phyloP scores from a whole-genome alignment of 2,113 vertebrate species.

The Equus quagga region DNA sequence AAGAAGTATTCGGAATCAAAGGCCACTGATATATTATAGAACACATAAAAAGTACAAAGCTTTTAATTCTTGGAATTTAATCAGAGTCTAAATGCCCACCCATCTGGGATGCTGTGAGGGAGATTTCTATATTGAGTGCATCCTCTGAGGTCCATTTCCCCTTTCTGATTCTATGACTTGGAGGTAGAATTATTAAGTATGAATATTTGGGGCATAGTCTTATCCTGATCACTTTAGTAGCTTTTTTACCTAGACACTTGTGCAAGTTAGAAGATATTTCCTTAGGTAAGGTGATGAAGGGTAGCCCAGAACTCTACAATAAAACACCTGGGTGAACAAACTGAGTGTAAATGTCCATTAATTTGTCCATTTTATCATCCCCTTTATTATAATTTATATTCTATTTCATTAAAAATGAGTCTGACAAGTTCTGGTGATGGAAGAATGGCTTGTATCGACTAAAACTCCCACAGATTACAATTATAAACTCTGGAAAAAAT shows the following conservation, averaged over 20 bases:
- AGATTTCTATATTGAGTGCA: background rate
- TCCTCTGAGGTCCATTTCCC: background rate
- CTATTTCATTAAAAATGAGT: constrained; percentile 26
- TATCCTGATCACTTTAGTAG: constrained; percentile 1
- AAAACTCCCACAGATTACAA: background rate
- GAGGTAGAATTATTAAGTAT: constrained; percentile 18
- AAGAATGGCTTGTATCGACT: background rate
- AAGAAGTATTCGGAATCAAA: constrained; percentile 40
- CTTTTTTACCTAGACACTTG: background rate
- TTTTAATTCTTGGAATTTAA: constrained; percentile 38
- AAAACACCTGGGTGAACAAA: background rate
- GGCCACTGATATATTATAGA: background rate
- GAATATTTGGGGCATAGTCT: background rate
- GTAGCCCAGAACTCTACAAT: background rate
- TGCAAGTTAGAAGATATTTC: constrained; percentile 1
- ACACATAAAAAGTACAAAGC: background rate
- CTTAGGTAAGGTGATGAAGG: background rate
- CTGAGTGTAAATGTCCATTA: background rate
- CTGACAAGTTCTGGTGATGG: background rate
- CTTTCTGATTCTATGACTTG: background rate
- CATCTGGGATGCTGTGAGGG: background rate
- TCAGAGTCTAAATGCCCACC: background rate
- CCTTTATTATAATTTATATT: constrained; percentile 13
- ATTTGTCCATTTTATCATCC: background rate
- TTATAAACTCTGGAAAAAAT: constrained; percentile 33